phyloP scores from a whole-genome alignment of 92 coral and sea anemone genomes.

The Palythoa heliodiscus region DNA sequence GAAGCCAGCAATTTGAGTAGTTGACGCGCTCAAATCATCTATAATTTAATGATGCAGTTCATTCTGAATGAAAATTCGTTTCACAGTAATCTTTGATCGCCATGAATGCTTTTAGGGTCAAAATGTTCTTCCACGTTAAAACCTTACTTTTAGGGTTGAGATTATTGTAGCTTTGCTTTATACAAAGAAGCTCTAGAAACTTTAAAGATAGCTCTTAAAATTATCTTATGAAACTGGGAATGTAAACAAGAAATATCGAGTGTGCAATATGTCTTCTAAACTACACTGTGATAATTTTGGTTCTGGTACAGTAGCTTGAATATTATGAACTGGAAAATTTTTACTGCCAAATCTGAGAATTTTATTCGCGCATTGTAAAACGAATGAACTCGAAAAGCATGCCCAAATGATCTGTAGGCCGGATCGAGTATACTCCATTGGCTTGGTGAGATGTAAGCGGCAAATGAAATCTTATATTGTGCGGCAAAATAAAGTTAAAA shows the following conservation, averaged over 20 bases:
- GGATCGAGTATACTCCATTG: neutral
- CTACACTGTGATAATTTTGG: neutral
- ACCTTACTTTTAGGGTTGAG: neutral
- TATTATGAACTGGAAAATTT: neutral
- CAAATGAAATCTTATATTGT: neutral
- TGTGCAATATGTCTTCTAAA: neutral
- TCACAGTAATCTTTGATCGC: conserved; percentile 19
- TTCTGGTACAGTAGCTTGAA: neutral
- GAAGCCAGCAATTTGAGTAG: neutral
- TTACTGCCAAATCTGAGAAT: neutral
- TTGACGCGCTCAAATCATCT: conserved; percentile 35
- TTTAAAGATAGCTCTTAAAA: neutral
- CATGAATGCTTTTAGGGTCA: neutral
- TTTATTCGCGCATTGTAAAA: neutral
- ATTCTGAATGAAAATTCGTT: neutral
- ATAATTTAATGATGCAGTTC: conserved; percentile 35
- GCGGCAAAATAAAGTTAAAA: neutral
- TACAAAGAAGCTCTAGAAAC: neutral
- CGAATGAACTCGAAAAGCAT: neutral
- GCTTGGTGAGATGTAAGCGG: neutral
- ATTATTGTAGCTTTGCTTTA: neutral
- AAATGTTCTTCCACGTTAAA: neutral
- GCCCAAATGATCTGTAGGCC: neutral
- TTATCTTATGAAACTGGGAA: neutral
- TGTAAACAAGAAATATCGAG: conserved; percentile 32